A percentile compares a stretch with the other conserved stretches of the same genome.
phyloP scores from a whole-genome alignment of 2,113 vertebrate species.

The Phaethornis superciliosus region DNA sequence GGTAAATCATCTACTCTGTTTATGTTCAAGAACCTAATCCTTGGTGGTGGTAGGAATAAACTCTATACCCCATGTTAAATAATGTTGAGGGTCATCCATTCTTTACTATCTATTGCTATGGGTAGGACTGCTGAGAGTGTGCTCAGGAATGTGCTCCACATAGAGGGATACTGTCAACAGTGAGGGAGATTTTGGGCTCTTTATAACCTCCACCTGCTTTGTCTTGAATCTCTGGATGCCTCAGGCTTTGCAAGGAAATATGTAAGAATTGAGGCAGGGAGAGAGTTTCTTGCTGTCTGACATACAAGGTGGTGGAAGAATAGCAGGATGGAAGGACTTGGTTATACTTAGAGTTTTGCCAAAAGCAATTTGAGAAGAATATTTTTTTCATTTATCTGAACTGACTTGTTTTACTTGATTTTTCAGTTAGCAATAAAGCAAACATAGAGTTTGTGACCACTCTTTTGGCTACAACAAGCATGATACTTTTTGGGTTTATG shows the following conservation, averaged over 20 bases:
- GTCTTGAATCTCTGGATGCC: neutral
- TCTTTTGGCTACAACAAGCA: neutral
- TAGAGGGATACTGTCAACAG: neutral
- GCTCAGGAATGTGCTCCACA: accelerated
- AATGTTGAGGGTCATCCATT: neutral
- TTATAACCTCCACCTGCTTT: neutral
- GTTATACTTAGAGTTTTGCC: neutral
- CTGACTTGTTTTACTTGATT: neutral
- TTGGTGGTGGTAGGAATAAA: neutral
- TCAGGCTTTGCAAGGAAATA: neutral
- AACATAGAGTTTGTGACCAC: neutral
- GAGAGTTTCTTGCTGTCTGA: neutral
- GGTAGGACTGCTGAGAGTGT: neutral
- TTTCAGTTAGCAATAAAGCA: neutral
- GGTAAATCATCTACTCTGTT: neutral
- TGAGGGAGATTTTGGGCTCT: too few species aligned
- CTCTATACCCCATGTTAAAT: neutral
- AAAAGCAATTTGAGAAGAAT: neutral
- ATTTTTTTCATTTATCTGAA: neutral
- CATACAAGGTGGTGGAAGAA: neutral
- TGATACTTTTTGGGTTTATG: neutral
- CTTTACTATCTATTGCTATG: neutral
- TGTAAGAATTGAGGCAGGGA: neutral
- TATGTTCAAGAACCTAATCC: neutral
- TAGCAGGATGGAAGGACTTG: neutral